Conservation (phyloP, 1,140 invertebrate species). For the Sitobion miscanthi region DNA sequence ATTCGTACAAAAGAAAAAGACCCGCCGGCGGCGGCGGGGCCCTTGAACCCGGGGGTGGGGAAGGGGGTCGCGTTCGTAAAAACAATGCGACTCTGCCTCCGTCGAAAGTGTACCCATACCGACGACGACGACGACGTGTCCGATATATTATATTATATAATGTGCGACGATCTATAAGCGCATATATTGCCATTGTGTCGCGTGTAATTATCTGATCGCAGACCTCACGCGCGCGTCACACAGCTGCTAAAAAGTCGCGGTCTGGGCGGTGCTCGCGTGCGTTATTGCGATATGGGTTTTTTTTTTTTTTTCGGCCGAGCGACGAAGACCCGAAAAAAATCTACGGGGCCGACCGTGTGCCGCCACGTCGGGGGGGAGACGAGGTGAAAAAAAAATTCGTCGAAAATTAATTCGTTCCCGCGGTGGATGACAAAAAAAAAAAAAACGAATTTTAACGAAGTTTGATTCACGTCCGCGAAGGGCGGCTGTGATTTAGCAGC, state of each 20-base stretch:
- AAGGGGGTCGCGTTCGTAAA: conserved; percentile 29
- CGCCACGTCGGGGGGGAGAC: too few species aligned
- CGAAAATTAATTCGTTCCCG: conserved; percentile 46
- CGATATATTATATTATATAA: neutral
- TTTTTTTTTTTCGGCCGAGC: neutral
- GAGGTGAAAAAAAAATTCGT: conserved; percentile 22
- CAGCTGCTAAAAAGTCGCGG: neutral
- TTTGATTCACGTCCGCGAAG: neutral
- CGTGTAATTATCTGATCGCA: conserved; percentile 44
- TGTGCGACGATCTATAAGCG: neutral
- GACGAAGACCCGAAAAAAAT: neutral
- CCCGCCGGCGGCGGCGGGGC: neutral
- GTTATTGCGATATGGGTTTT: neutral
- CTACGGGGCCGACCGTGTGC: neutral
- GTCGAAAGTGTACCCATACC: neutral
- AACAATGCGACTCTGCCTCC: conserved; percentile 25
- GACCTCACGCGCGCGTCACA: neutral
- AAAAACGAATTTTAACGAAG: conserved; percentile 32
- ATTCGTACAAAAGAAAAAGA: conserved; percentile 34
- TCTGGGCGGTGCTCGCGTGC: neutral
- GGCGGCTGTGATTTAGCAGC: neutral
- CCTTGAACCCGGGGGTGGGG: neutral
- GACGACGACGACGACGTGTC: neutral
- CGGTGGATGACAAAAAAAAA: neutral
- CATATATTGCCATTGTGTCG: neutral